Evolutionary conservation across 2,888 invertebrate species (phyloP).

Genomic region (Hirtodrosophila histrioides): DNA sequence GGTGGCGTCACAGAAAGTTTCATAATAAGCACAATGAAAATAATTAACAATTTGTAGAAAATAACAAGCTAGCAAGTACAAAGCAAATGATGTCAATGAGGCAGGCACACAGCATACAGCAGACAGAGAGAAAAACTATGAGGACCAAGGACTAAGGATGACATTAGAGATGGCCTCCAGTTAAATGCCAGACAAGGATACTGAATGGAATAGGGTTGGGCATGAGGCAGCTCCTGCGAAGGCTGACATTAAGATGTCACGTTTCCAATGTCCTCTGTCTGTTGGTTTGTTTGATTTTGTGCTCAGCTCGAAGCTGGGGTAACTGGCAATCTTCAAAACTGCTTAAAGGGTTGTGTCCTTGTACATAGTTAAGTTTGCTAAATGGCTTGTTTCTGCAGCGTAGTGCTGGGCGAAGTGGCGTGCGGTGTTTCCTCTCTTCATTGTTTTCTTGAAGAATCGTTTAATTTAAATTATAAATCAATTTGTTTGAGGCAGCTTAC

Average conservation of each 20-base stretch:
- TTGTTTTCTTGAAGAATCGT: slow-evolving; percentile 41
- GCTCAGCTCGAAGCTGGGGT: neutral
- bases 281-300: slow-evolving; percentile 44
- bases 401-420: too few relatives aligned
- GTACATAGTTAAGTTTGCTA: slow-evolving; percentile 28
- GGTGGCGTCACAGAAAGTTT: slow-evolving; percentile 52
- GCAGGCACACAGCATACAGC: slow-evolving; percentile 30
- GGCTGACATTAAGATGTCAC: slow-evolving; percentile 56
- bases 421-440: neutral
- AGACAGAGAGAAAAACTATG: slow-evolving; percentile 36
- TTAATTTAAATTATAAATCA: slow-evolving; percentile 71
- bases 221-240: slow-evolving; percentile 12
- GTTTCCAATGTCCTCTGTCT: slow-evolving; percentile 45
- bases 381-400: slow-evolving; percentile 38
- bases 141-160: slow-evolving; percentile 6
- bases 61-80: slow-evolving; percentile 60
- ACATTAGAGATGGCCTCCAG: slow-evolving; percentile 18
- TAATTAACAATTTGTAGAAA: slow-evolving; percentile 77
- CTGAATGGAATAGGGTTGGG: neutral
- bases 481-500: slow-evolving; percentile 40
- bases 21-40: slow-evolving; percentile 75
- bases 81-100: slow-evolving; percentile 64
- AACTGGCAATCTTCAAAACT: slow-evolving; percentile 32
- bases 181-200: slow-evolving; percentile 20
- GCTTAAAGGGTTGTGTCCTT: slow-evolving; percentile 55